Base-by-base conservation (phyloP, 2,888 invertebrate species). In the Myopa testacea region DNA sequence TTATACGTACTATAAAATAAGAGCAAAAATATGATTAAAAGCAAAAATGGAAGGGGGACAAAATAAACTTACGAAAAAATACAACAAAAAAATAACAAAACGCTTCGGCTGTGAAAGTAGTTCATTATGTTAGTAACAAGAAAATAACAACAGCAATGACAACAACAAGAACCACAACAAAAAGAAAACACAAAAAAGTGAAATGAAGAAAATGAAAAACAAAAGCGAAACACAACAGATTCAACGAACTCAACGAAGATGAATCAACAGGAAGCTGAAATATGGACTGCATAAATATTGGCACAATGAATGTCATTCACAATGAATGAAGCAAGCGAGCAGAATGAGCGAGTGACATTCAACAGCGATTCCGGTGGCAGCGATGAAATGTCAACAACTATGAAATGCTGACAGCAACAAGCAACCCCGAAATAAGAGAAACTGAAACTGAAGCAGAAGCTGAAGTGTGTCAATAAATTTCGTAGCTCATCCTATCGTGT, bases 201-300 rank as follows among this genome's bases (percentile, higher is more conserved):
- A n/a, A 55, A 55, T 5, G 4, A 55, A 16, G n/a, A 50, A 12
- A 1, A 67, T 40, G 4, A 65, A n/a, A 67, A 40, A 8, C 37
- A 67, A 40, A 67, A 67, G 14, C 10, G 37, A 65, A 38, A 67
- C 1, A 1, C 10, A 45, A 0, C 40, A 67, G 19, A 19, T 45
- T 6, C 6, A 6, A 45, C n/a, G n/a, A n/a, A n/a, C n/a, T n/a
- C n/a, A n/a, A n/a, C 14, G 4, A 67, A 40, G n/a, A 12, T 3
- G 55, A 55, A 16, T n/a, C 3, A 55, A 55, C 55, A 55, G 55
- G 67, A 67, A 38, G n/a, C 67, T 16, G 16, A 55, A 67, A 40
- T 40, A 40, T 67, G 67, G n/a, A 16, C 37, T 19, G 38, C 34
- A 67, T 14, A 67, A 40, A 67, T 67, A 40, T 67, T 67, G 67